Base-by-base conservation (phyloP, 1,140 invertebrate species). In the Branchinecta lindahli region DNA sequence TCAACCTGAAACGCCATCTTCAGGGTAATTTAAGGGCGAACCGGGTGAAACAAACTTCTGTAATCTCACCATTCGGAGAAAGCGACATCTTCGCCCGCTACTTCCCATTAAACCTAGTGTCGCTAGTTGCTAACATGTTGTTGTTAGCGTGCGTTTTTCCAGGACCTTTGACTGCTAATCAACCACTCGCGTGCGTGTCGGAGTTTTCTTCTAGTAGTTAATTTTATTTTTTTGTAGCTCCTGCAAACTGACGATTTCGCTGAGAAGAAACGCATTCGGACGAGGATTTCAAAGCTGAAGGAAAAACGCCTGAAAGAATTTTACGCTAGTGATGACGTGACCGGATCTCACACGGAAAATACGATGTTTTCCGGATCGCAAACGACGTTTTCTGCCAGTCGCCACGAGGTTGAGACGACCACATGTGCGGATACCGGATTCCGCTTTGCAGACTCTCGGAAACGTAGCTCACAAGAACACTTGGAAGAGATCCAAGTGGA, bases 201-300 rank as follows among this genome's bases (percentile, higher is more conserved):
- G 5, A 5, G 33, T 33, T 33, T 33, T 33, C 33, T 33, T 33
- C 33, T 33, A 5, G 33, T 33, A 33, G 33, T 33, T 66, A 8
- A 66, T 67, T 47, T 66, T 67, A 69, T 71, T 71, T 61, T 66
- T 72, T 81, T 79, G 70, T 82, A 92, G 90, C 90, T 90, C 87
- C 87, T 88, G 79, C 85, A 88, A 76, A 88, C 90, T 15, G 87
- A 91, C 75, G 89, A 92, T 78, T 90, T 90, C 78, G 86, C 87
- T 45, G 84, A 85, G 68, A 88, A 91, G 77, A 90, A 90, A 77
- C 88, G 90, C 78, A 93, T 94, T 74, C 83, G 91, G 66, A 83
- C 87, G 20, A 85, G 91, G 76, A 88, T 90, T 84, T 90, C 88
- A 76, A 86, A 87, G 73, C 81, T 93, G 73, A 83, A 88, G 46